phyloP scores from a whole-genome alignment of 2,113 vertebrate species.

The Oncorhynchus nerka region DNA sequence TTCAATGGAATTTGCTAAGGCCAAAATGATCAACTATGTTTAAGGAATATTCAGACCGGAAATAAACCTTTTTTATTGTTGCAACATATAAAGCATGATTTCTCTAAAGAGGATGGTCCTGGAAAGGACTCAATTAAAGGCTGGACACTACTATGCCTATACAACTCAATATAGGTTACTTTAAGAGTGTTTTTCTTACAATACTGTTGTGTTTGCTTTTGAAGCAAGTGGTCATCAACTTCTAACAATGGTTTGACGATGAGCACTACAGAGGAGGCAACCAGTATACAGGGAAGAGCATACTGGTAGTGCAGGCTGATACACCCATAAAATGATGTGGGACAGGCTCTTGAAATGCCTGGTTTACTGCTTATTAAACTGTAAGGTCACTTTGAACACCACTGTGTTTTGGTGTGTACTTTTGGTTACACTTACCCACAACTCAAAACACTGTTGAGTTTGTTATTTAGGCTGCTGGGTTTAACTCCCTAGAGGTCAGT shows the following conservation, averaged over 20 bases:
- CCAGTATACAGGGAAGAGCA: background rate
- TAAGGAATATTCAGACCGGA: too few species aligned
- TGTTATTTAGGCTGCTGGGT: background rate
- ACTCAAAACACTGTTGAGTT: background rate
- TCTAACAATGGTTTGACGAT: constrained; percentile 5
- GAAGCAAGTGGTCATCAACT: too few species aligned
- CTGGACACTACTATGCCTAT: too few species aligned
- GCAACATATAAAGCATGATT: too few species aligned
- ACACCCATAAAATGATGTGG: background rate
- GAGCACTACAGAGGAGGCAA: background rate
- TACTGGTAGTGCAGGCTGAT: background rate
- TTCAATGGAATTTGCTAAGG: too few species aligned
- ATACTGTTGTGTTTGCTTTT: too few species aligned
- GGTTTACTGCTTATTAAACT: background rate
- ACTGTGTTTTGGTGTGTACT: background rate
- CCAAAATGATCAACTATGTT: too few species aligned
- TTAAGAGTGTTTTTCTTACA: background rate
- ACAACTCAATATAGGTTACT: background rate
- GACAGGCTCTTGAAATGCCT: background rate
- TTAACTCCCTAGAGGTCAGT: background rate
- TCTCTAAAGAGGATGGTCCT: too few species aligned
- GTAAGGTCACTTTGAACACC: background rate
- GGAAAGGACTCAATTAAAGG: too few species aligned
- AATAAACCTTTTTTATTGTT: too few species aligned
- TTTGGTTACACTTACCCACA: background rate